phyloP scores from a whole-genome alignment of 2,797 vertebrate genomes.

The Botia almorhae region DNA sequence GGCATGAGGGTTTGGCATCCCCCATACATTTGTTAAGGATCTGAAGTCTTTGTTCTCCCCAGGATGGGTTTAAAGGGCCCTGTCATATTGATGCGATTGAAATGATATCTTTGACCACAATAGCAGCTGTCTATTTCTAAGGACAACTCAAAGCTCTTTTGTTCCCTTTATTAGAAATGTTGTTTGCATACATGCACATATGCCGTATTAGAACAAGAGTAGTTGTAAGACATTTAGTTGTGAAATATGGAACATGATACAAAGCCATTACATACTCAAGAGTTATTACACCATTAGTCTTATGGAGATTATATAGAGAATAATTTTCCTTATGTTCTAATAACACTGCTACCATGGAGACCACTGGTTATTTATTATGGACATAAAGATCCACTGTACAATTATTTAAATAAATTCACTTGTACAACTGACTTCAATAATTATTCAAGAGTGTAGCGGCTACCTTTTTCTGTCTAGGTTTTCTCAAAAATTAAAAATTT shows the following conservation, averaged over 20 bases:
- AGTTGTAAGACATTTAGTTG: slow-evolving; percentile 78
- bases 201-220: slow-evolving; percentile 76
- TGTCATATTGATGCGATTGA: slow-evolving; percentile 83
- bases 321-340: slow-evolving; percentile 56
- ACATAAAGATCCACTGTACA: slow-evolving; percentile 3
- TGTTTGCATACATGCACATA: slow-evolving; percentile 80
- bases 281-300: slow-evolving; percentile 58
- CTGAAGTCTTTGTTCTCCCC: slow-evolving; percentile 79
- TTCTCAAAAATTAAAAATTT: not conserved
- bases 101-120: slow-evolving; percentile 80
- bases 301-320: slow-evolving; percentile 6
- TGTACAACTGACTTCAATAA: slow-evolving; percentile 2
- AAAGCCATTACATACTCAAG: slow-evolving; percentile 70
- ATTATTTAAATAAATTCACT: slow-evolving; percentile 5
- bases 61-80: slow-evolving; percentile 80
- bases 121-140: slow-evolving; percentile 79
- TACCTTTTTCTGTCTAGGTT: not conserved
- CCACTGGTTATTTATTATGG: slow-evolving; percentile 26
- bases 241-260: slow-evolving; percentile 81
- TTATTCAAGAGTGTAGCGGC: not conserved
- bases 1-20: slow-evolving; percentile 84
- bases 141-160: slow-evolving; percentile 80
- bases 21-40: slow-evolving; percentile 86
- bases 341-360: slow-evolving; percentile 19
- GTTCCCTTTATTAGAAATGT: slow-evolving; percentile 78